A percentile compares a stretch with the other conserved stretches of the same genome.
Evolutionary conservation across 2,888 invertebrate genomes (phyloP).

Genomic region (Eurytoma californica): DNA sequence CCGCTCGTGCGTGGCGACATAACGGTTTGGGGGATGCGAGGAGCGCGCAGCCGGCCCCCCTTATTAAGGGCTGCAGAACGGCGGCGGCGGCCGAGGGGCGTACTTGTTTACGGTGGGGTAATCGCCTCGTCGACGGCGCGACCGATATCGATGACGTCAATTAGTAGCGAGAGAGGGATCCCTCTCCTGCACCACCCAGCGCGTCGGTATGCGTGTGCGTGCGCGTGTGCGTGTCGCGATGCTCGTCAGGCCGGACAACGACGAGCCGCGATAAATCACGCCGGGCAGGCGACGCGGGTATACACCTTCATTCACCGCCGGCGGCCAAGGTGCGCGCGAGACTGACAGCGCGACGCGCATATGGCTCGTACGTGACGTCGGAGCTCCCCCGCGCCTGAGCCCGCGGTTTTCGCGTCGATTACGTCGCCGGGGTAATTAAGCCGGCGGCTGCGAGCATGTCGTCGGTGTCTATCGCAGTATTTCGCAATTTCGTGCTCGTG

Average conservation of each 20-base stretch:
- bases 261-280: slow-evolving; percentile 48
- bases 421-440: too few relatives aligned
- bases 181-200: neutral
- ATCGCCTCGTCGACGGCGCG: slow-evolving; percentile 74
- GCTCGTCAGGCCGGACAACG: slow-evolving; percentile 28
- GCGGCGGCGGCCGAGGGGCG: slow-evolving; percentile 58
- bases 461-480: too few relatives aligned
- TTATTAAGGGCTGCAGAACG: slow-evolving; percentile 13
- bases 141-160: slow-evolving; percentile 75
- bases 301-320: neutral
- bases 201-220: neutral
- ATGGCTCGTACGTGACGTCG: too few relatives aligned
- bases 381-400: too few relatives aligned
- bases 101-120: slow-evolving; percentile 74
- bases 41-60: slow-evolving; percentile 16
- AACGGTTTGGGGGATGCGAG: neutral
- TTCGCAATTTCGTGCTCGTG: too few relatives aligned
- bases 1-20: neutral
- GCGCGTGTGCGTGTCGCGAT: slow-evolving; percentile 29
- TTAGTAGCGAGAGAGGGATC: slow-evolving; percentile 64
- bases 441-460: too few relatives aligned
- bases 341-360: too few relatives aligned
- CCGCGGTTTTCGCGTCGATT: too few relatives aligned
- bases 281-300: slow-evolving; percentile 10
- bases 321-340: too few relatives aligned